Conservation (phyloP, 1,140 invertebrate species). For the Pseudobourletiella spinata region DNA sequence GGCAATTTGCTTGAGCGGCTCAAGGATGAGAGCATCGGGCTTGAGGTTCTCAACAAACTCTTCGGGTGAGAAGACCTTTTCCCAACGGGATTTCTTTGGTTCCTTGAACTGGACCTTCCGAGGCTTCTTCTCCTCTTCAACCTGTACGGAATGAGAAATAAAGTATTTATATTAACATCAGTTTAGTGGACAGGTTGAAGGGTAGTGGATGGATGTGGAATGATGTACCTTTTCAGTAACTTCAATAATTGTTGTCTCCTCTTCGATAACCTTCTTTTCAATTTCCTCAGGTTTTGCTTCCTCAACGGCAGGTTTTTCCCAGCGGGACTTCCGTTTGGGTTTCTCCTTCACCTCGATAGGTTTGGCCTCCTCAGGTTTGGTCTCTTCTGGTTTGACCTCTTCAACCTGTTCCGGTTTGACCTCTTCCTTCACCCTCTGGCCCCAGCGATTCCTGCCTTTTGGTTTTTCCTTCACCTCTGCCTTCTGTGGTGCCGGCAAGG, state of each 20-base stretch:
- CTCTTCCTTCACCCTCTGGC: not conserved
- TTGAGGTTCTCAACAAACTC: not conserved
- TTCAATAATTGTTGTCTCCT: not conserved
- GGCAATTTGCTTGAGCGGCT: not conserved
- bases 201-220: not conserved
- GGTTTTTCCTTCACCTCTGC: not conserved
- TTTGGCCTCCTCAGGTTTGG: too few relatives aligned
- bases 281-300: not conserved
- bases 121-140: constrained; percentile 1
- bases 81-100: constrained; percentile 1
- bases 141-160: too few relatives aligned
- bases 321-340: not conserved
- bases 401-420: not conserved
- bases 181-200: not conserved
- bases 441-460: not conserved
- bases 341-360: not conserved
- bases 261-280: not conserved
- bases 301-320: too few relatives aligned
- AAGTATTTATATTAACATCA: too few relatives aligned
- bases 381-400: not conserved
- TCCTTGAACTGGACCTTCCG: constrained; percentile 1
- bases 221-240: not conserved
- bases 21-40: not conserved
- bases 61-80: not conserved
- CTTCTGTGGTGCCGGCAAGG: not conserved